phyloP scores from a whole-genome alignment of 2,113 vertebrate genomes.

The Ondatra zibethicus region DNA sequence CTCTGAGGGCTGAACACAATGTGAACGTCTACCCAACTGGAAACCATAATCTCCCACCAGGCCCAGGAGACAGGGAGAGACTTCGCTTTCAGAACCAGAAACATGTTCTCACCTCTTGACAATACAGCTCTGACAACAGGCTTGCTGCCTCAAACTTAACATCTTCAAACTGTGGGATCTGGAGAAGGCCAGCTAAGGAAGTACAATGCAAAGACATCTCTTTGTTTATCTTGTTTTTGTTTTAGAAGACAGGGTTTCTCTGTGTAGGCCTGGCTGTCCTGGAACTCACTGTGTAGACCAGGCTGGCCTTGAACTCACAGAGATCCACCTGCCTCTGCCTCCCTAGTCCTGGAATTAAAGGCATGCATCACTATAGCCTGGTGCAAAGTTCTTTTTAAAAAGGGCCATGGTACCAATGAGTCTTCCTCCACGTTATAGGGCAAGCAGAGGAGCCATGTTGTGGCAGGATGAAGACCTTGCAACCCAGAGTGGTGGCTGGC shows the following conservation, averaged over 20 bases:
- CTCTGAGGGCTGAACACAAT: neutral
- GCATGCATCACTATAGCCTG: neutral
- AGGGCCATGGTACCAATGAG: neutral
- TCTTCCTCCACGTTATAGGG: neutral
- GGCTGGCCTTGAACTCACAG: neutral
- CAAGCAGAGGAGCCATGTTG: neutral
- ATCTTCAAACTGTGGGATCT: constrained; percentile 98
- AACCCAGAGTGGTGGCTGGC: neutral
- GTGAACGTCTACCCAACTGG: neutral
- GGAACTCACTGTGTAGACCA: neutral
- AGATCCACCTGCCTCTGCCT: neutral
- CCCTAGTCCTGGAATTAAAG: neutral
- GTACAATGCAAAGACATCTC: neutral
- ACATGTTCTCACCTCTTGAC: constrained; percentile 94
- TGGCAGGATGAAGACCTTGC: neutral
- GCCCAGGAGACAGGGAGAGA: neutral
- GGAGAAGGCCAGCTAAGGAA: constrained; percentile 83
- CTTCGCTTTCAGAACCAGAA: neutral
- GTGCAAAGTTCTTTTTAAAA: neutral
- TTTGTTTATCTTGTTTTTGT: neutral
- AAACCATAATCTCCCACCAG: neutral
- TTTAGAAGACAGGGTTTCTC: neutral
- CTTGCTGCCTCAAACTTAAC: constrained; percentile 99
- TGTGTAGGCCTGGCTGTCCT: neutral
- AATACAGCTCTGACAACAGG: constrained; percentile 97